These are phyloP conservation scores for Calliphora vicina DNA, from an alignment of 1,140 invertebrate genomes.

Conservation along the genomic window DNA sequence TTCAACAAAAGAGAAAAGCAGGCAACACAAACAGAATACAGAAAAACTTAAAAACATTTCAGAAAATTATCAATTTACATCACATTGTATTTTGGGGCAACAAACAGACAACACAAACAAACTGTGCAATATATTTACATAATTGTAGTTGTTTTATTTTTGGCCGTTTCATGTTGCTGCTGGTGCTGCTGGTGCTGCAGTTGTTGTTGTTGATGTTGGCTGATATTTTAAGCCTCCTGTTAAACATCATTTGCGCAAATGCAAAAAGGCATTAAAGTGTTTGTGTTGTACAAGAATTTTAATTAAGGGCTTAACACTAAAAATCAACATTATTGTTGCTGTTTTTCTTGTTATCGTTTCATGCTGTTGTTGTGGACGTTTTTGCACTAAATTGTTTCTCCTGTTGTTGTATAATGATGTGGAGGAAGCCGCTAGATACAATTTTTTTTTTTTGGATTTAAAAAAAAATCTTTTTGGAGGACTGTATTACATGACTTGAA, in stretches of 20 bases:
- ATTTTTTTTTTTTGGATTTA: too few species aligned
- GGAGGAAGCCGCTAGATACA: neutral
- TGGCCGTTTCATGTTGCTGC: neutral
- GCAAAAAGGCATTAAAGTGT: slow-evolving; percentile 32
- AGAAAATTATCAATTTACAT: neutral
- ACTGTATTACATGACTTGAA: too few species aligned
- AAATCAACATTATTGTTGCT: slow-evolving; percentile 27
- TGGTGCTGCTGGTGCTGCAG: neutral
- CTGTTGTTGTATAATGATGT: neutral
- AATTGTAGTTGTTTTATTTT: neutral
- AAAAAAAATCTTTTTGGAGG: too few species aligned
- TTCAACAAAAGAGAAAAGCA: too few species aligned
- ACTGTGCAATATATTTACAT: too few species aligned
- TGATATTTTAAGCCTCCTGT: slow-evolving; percentile 32
- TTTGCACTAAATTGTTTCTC: neutral
- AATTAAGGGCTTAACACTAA: slow-evolving; percentile 31
- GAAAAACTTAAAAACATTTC: too few species aligned
- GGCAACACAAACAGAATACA: too few species aligned
- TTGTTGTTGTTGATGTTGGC: neutral
- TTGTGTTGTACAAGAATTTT: slow-evolving; percentile 31
- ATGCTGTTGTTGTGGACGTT: neutral
- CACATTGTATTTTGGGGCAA: neutral
- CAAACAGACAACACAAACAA: neutral
- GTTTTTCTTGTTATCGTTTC: neutral
- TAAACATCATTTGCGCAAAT: slow-evolving; percentile 28